Conservation (phyloP, 2,888 invertebrate genomes). For the Cataglyphis rosenhaueri region DNA sequence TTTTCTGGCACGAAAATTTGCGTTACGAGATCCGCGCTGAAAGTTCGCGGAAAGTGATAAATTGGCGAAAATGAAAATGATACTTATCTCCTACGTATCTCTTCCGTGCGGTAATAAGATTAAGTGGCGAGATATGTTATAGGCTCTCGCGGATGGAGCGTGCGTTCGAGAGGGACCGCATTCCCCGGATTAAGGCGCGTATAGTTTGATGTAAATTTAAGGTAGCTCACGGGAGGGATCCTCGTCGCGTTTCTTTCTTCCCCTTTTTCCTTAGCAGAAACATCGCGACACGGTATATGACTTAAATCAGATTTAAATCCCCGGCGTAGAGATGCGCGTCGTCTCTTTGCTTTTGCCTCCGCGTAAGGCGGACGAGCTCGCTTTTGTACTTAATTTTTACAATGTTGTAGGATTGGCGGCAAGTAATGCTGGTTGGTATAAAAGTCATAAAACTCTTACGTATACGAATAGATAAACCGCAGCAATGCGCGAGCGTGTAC, state of each 20-base stretch:
- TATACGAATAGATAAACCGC: constrained; percentile 32
- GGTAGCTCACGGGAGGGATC: constrained; percentile 78
- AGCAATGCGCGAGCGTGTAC: not conserved
- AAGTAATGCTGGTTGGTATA: constrained; percentile 16
- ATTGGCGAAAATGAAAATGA: constrained; percentile 77
- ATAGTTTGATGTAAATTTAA: constrained; percentile 81
- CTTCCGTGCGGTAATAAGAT: constrained; percentile 79
- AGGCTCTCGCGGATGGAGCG: constrained; percentile 58
- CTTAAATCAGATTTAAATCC: constrained; percentile 81
- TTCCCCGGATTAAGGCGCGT: constrained; percentile 79
- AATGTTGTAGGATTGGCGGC: constrained; percentile 39
- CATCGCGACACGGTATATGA: constrained; percentile 79
- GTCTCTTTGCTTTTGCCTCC: constrained; percentile 38
- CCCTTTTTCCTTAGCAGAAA: constrained; percentile 70
- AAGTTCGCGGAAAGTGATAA: constrained; percentile 76
- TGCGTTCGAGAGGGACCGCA: constrained; percentile 59
- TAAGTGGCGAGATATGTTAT: constrained; percentile 78
- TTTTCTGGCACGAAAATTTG: constrained; percentile 55
- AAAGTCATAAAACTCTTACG: constrained; percentile 19
- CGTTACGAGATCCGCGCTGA: constrained; percentile 70
- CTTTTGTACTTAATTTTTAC: constrained; percentile 49
- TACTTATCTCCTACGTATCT: constrained; percentile 74
- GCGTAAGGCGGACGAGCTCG: constrained; percentile 15
- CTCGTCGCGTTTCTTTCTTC: constrained; percentile 72
- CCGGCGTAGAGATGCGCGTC: constrained; percentile 50